Evolutionary conservation across 2,113 vertebrate species (phyloP).

Genomic region (Promerops cafer): DNA sequence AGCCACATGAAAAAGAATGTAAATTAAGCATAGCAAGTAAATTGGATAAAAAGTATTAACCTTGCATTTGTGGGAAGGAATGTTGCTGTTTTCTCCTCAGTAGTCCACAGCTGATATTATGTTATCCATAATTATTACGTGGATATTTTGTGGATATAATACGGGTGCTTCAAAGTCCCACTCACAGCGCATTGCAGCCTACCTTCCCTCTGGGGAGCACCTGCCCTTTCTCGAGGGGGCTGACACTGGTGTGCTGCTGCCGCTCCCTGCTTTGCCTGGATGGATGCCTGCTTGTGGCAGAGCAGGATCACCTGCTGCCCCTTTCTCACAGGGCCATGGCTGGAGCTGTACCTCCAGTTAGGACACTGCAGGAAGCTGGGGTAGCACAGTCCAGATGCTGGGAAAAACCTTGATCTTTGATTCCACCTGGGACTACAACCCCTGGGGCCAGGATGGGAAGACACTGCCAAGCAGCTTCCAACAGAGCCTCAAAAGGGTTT

Average conservation of each 20-base stretch:
- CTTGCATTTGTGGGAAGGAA: constrained; percentile 22
- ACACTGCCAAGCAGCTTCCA: background rate
- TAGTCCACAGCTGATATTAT: background rate
- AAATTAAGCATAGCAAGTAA: constrained; percentile 29
- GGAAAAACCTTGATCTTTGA: background rate
- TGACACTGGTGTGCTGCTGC: background rate
- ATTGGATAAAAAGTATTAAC: background rate
- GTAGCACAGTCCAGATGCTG: background rate
- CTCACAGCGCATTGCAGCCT: background rate
- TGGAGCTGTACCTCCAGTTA: background rate
- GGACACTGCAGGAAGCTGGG: background rate
- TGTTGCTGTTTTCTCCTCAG: background rate
- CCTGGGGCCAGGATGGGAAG: background rate
- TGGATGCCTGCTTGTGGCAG: background rate
- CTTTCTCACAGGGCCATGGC: rapidly evolving
- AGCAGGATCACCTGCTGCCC: background rate
- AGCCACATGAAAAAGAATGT: background rate
- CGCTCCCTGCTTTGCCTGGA: background rate
- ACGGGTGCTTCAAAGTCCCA: background rate
- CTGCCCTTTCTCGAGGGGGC: background rate
- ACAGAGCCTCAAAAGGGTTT: background rate
- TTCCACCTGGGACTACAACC: background rate
- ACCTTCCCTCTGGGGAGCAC: background rate
- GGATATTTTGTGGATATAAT: background rate
- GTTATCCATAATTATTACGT: background rate